Percentiles rank a stretch among this genome's conserved stretches.
These are phyloP conservation scores for Odontothrips loti DNA, from an alignment of 2,888 invertebrate species.

Conservation along the genomic window DNA sequence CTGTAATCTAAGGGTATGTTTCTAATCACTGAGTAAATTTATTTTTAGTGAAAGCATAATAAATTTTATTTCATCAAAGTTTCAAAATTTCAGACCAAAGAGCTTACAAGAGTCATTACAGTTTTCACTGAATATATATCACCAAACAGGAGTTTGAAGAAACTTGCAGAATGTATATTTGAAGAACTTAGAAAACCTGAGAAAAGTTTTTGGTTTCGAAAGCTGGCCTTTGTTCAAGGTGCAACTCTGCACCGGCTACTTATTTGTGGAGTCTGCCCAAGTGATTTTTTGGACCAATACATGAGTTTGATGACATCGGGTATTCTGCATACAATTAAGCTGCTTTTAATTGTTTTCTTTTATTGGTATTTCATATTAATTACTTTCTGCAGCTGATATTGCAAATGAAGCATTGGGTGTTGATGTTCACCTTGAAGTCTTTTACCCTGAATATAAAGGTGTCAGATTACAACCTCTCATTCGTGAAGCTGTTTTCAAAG, in stretches of 20 bases:
- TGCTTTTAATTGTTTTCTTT: not conserved
- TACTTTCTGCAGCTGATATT: not conserved
- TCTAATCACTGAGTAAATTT: not conserved
- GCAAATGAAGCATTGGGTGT: not conserved
- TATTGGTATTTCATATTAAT: not conserved
- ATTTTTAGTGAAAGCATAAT: not conserved
- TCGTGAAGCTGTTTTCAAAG: not conserved
- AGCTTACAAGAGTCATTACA: not conserved
- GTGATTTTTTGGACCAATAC: not conserved
- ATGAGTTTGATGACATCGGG: not conserved
- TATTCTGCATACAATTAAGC: not conserved
- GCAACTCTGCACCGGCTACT: not conserved
- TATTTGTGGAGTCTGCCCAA: not conserved
- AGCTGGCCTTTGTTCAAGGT: not conserved
- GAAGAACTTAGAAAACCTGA: not conserved
- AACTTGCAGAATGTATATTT: not conserved
- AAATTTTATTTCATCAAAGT: not conserved
- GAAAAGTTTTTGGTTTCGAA: not conserved
- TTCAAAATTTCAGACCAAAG: not conserved
- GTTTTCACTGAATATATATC: not conserved
- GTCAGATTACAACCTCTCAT: not conserved
- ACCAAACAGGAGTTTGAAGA: not conserved
- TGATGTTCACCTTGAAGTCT: constrained; percentile 1
- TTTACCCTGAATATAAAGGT: not conserved
- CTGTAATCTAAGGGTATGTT: not conserved